Conservation (phyloP, 2,797 vertebrate genomes). For the Trichosurus vulpecula region DNA sequence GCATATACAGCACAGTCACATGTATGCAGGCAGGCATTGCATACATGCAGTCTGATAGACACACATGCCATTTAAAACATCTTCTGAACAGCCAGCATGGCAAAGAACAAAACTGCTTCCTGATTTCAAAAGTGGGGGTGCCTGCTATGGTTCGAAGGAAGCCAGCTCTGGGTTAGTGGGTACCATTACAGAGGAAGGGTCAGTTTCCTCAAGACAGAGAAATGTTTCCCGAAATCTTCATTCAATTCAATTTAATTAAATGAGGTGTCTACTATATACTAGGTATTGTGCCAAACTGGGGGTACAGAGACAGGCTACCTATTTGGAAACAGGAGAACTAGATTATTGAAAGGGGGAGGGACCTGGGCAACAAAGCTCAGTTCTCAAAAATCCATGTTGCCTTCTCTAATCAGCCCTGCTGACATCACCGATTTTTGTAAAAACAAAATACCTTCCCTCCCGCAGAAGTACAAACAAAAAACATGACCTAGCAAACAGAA, state of each 20-base stretch:
- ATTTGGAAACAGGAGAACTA: neutral
- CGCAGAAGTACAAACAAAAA: neutral
- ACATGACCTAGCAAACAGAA: conserved; percentile 36
- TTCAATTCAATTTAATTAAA: neutral
- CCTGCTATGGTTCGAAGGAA: neutral
- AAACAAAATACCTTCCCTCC: neutral
- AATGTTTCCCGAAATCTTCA: neutral
- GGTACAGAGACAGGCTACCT: neutral
- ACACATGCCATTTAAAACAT: neutral
- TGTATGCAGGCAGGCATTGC: neutral
- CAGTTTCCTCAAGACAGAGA: neutral
- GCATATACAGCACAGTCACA: neutral
- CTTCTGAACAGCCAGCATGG: neutral
- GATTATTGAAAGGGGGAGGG: conserved; percentile 1
- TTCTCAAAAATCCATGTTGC: neutral
- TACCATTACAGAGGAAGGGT: neutral
- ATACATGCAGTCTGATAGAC: neutral
- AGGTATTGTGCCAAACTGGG: neutral
- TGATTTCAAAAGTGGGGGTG: neutral
- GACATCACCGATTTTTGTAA: conserved; percentile 56
- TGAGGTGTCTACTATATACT: neutral
- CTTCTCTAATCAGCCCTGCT: conserved; percentile 35
- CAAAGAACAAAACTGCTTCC: neutral
- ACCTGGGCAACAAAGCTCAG: conserved; percentile 44
- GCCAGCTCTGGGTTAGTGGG: neutral